phyloP scores from a whole-genome alignment of 2,113 vertebrate genomes.

The Limanda limanda region DNA sequence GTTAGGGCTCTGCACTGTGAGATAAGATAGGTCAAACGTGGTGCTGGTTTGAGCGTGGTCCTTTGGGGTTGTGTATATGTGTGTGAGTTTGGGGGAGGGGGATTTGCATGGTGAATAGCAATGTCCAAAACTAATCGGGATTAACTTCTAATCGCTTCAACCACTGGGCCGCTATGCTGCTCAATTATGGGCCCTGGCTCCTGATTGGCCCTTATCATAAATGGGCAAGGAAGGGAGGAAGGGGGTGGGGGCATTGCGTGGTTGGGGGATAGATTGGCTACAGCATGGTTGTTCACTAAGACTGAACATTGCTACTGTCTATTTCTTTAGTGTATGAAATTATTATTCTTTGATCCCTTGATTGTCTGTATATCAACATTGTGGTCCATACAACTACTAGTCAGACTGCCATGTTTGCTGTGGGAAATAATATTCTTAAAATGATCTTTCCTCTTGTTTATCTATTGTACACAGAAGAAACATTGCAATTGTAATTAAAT shows the following conservation, averaged over 20 bases:
- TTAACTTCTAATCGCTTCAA: constrained; percentile 81
- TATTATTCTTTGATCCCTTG: neutral
- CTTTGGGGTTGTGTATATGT: neutral
- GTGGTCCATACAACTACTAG: too few species aligned
- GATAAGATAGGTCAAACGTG: constrained; percentile 79
- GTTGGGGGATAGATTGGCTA: neutral
- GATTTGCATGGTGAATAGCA: constrained; percentile 75
- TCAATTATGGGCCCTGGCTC: constrained; percentile 72
- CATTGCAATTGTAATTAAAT: too few species aligned
- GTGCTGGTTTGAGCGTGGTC: constrained; percentile 63
- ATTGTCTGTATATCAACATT: neutral
- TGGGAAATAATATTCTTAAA: too few species aligned
- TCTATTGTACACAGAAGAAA: too few species aligned
- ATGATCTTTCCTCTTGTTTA: too few species aligned
- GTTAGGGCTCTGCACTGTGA: constrained; percentile 67
- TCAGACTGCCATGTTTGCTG: too few species aligned
- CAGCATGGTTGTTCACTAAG: constrained; percentile 11
- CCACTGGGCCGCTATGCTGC: constrained; percentile 73
- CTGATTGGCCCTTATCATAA: constrained; percentile 76
- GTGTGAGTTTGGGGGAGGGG: neutral
- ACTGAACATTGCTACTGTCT: constrained; percentile 32
- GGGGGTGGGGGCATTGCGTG: constrained; percentile 1
- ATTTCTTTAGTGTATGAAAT: constrained; percentile 9
- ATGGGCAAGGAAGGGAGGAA: constrained; percentile 30
- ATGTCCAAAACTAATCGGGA: constrained; percentile 80